Evolutionary conservation across 2,888 invertebrate genomes (phyloP), one percentile per base, ranked within the genome.

Genomic region (Acholoe squamosa): DNA sequence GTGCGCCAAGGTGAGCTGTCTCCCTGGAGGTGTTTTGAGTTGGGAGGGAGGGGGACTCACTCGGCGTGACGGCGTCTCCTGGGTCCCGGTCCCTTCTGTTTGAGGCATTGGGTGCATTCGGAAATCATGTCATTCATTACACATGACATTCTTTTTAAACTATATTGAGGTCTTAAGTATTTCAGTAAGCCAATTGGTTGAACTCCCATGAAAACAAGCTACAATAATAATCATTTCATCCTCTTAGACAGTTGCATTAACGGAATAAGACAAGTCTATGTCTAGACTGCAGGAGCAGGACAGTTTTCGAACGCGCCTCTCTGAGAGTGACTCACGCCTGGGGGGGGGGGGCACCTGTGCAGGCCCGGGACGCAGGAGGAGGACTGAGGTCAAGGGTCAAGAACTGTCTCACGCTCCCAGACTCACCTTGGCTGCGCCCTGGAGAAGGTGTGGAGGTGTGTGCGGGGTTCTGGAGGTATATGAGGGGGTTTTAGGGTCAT

Each of bases 391-490:
- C 80, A 80, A 19, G 33, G 80, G 80, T 80, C 80, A 80, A 80
- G 80, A 80, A 80, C 80, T 80, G 80, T 80, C 80, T 80, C 80
- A 80, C 80, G 80, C 80, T 80, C 80, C 80, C 80, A 43, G 19
- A 80, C 80, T 80, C 80, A 80, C 80, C 80, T 80, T 80, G 80
- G 80, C 28, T 43, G 80, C 43, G 33, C 22, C 33, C 34, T 80
- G 43, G 80, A 80, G 33, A 80, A 80, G 43, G 80, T 80, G 80
- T 34, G 80, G 43, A 16, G 31, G 76, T 76, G 31, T 80, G 80
- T 34, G 80, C 5, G 33, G 80, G 33, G 80, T 3, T 43, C 10
- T 10, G 3, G 33, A 14, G 34, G 80, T 34, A n/a, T 1, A 34
- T 10, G 71, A 3, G 19, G 61, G 22, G 19, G 22, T 61, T 61